Evolutionary conservation across 2,113 vertebrate species (phyloP), one percentile per base, ranked within the genome.

Genomic region (Datnioides undecimradiatus): DNA sequence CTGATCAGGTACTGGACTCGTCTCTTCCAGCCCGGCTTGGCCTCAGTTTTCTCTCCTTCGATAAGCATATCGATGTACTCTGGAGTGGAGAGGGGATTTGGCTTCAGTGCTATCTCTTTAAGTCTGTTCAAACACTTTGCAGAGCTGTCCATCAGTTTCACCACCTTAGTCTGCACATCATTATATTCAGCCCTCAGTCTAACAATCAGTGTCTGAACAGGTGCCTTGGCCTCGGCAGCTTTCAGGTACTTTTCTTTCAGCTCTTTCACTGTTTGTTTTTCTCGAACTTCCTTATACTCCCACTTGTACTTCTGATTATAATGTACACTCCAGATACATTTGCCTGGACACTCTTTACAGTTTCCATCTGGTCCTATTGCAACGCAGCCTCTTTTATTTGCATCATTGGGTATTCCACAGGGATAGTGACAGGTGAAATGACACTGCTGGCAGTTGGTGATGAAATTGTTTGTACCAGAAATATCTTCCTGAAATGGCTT

Each of bases 11-110:
- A 49, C 17, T 80, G 0, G 23, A 91, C 69, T 9, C 89, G 34
- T 5, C 49, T 0, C 29, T 73, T 19, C 66, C 62, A 91, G 25
- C 90, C 87, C 0, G 4, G 1, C n/a, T 83, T 83, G 34, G 23
- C 52, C 58, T 89, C 85, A 31, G 34, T 21, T 41, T 86, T 54
- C 78, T 90, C 92, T n/a, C 27, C 60, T 14, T 88, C 45, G 29
- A 88, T 54, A 0, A 90, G 54, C 74, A 91, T 29, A 60, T 91
- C 80, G 11, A 90, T 85, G 73, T 86, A 90, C 6, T 90, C 84
- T 29, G 84, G 79, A 7, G 80, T 80, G 1, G 90, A 90, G 5
- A 91, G 78, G 16, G 73, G 86, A n/a, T 88, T 54, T 4, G 91
- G 78, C 54, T 57, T 91, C 62, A 93, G 77, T 1, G 87, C 87